Base-by-base conservation (phyloP, 2,113 vertebrate genomes). In the Prunella himalayana region DNA sequence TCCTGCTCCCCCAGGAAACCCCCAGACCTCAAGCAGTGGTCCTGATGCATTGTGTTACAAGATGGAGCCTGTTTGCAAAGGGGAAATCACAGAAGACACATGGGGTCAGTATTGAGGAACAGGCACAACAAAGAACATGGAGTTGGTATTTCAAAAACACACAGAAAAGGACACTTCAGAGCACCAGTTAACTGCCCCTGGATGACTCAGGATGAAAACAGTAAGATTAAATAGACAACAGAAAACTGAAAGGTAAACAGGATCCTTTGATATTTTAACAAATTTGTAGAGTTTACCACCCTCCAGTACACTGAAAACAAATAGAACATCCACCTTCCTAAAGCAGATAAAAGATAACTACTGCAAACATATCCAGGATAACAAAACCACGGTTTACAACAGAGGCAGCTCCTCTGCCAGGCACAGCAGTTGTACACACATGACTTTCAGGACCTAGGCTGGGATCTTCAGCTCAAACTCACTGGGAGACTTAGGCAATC, bases 161-260 rank as follows among this genome's bases (percentile, higher is more conserved):
- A 49, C 1, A 4, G 59, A 47, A 75, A 64, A 82, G 70, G 66
- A 81, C 69, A 44, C 56, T 81, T 73, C 49, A 61, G 56, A 77
- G 53, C 65, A 60, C n/a, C 53, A 37, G 15, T 23, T 71, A 82
- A 61, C 50, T 80, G 88, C 28, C 57, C 33, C 16, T 37, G 23
- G 63, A 63, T 73, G 56, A 75, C n/a, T 83, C 51, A 80, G 54
- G 49, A 63, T 56, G 39, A 80, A 41, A 80, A 50, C 2, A 5
- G 9, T 25, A 35, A 63, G 37, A 76, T 92, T 42, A 77, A 85
- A 82, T 0, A 71, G 65, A 39, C 50, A 90, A 91, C 35, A 72
- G 35, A 88, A 91, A 87, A 83, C 11, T 47, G 45, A 73, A 88
- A 93, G 44, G 63, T 81, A 66, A 95, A 90, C 15, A 47, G 51